Conservation (phyloP, 2,797 vertebrate genomes). For the Tokudaia muenninki region DNA sequence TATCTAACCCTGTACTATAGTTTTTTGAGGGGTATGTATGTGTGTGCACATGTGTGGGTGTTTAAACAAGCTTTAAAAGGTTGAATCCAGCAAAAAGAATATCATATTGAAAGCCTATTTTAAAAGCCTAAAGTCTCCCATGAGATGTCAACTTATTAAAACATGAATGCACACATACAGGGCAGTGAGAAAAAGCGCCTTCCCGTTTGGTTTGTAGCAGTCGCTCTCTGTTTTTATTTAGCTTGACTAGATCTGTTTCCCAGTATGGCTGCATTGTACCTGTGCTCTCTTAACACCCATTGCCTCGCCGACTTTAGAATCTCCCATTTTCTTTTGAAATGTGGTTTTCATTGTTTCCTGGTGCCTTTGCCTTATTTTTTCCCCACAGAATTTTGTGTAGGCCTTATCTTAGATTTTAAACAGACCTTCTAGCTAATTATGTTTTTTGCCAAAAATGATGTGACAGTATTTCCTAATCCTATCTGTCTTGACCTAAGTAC, state of each 20-base stretch:
- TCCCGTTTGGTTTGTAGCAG: neutral
- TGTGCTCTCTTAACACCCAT: neutral
- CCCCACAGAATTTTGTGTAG: neutral
- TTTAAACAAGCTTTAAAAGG: slow-evolving; percentile 19
- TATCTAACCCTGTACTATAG: neutral
- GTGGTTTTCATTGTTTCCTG: slow-evolving; percentile 25
- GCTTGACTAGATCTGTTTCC: neutral
- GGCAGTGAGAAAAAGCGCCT: neutral
- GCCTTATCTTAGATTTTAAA: slow-evolving; percentile 20
- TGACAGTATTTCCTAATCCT: neutral
- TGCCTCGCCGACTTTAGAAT: neutral
- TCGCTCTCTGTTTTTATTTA: neutral
- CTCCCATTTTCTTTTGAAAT: slow-evolving; percentile 42
- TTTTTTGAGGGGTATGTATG: neutral
- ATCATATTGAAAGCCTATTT: neutral
- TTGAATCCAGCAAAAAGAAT: neutral
- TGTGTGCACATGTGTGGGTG: neutral
- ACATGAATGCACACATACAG: neutral
- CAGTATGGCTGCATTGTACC: neutral
- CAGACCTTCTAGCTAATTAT: neutral
- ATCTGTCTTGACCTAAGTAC: neutral
- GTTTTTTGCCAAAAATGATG: neutral
- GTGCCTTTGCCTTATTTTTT: slow-evolving; percentile 17
- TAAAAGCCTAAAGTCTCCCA: neutral
- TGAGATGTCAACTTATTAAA: neutral